These are phyloP conservation scores for Plestiodon gilberti DNA, from an alignment of 2,113 vertebrate species.

Conservation along the genomic window DNA sequence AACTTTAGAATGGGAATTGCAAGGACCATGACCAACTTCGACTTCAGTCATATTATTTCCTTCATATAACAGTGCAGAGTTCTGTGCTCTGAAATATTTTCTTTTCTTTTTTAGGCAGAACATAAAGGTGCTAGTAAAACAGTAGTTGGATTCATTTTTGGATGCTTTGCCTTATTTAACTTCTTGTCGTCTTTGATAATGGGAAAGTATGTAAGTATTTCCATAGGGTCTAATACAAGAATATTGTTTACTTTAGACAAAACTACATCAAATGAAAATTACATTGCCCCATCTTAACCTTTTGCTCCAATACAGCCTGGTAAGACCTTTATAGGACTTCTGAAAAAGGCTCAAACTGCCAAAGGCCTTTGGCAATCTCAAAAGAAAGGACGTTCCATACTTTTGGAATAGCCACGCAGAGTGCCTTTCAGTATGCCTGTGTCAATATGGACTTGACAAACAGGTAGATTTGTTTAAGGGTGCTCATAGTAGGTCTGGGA, in stretches of 20 bases:
- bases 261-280: neutral
- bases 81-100: neutral
- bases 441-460: neutral
- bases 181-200: conserved; percentile 84
- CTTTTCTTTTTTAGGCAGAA: conserved; percentile 78
- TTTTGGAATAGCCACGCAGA: too few species aligned
- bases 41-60: neutral
- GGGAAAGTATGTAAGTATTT: conserved; percentile 91
- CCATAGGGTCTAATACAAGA: neutral
- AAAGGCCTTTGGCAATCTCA: neutral
- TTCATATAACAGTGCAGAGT: neutral
- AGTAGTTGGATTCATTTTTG: conserved; percentile 90
- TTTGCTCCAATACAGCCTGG: neutral
- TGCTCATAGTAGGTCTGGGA: neutral
- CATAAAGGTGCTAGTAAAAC: conserved; percentile 90
- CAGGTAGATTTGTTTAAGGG: neutral
- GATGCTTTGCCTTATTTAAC: conserved; percentile 89
- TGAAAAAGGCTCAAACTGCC: neutral
- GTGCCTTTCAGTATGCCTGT: neutral
- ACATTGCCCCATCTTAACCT: neutral
- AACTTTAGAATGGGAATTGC: neutral
- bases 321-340: neutral
- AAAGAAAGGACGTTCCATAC: neutral
- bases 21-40: neutral
- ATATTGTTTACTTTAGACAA: neutral